Base-by-base conservation (phyloP, 2,888 invertebrate genomes). In the Fissipunctia ypsillon region DNA sequence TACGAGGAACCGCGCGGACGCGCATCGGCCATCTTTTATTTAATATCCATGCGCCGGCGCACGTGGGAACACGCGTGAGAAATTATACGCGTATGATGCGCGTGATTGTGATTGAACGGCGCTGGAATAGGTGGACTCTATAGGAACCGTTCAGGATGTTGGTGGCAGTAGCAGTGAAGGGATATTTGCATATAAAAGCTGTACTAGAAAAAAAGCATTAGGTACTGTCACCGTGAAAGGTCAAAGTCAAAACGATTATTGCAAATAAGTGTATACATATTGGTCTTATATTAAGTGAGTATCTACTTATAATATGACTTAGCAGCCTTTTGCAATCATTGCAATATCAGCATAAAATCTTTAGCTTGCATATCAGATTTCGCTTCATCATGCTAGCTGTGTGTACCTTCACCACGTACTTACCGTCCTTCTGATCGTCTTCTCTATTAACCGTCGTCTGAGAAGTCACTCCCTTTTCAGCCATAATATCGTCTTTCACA, bases 1-100 rank as follows among this genome's bases (percentile, higher is more conserved):
- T 84, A 71, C 5, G 12, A n/a, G 70, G 91, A 91, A 91, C 88
- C 89, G 91, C 90, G 90, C 91, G 79, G 88, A 86, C 89, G 86
- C 89, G 87, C 82, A 80, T 84, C 88, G 87, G 93, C 93, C 94
- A 94, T 94, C 92, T 95, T 94, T 93, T 92, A 93, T 93, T 93
- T 94, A 86, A 88, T 85, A 86, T 85, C 81, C 83, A 80, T 78
- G 83, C 83, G 84, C 80, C 57, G 61, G 84, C 81, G 89, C 90
- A 91, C 90, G 91, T 92, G 93, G 90, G 91, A 91, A 91, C 87
- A 84, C 87, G 86, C 84, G 88, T 87, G 87, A 89, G 88, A 87
- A 87, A 88, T 90, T 90, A 89, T 87, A 83, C 83, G 82, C 84
- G 80, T 79, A 86, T 86, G 86, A 87, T 87, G 84, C 86, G 86